Evolutionary conservation across 2,113 vertebrate species (phyloP), one percentile per base, ranked within the genome.

Genomic region (Mola mola): DNA sequence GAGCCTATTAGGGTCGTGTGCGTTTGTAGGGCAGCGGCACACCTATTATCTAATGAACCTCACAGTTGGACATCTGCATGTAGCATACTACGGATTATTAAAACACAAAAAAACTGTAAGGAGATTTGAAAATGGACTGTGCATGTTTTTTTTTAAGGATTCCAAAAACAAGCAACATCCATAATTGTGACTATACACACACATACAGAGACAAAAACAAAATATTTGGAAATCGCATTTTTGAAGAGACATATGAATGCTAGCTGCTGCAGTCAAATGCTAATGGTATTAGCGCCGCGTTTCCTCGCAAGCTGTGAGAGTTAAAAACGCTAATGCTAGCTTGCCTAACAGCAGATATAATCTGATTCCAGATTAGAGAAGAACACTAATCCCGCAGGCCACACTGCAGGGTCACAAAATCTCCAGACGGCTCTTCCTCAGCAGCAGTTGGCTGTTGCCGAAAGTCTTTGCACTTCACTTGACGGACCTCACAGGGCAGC

Each of bases 311-410:
- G 50, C 69, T 42, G 13, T 15, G 33, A 66, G 60, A 58, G 64
- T 65, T 70, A 86, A 86, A 43, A 65, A 68, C 56, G 64, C 83
- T 70, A 82, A 86, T 83, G 79, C 71, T 78, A 81, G 67, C 42
- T 73, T 49, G 37, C 70, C 81, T 76, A 74, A 81, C 81, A 78
- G 69, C 60, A 78, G 61, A 77, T 82, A 78, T 68, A 52, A 67
- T 64, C 50, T 81, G 85, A 92, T 89, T 92, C 84, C 87, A 91
- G 87, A 91, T 92, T 92, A 91, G 84, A 86, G 82, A 81, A 73
- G 68, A 69, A 67, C 58, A 51, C 75, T 91, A 92, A 92, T 90
- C 88, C 34, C 6, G 33, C n/a, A 70, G 44, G 84, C 81, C 66
- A 76, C 81, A 60, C 66, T 69, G 75, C 65, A 75, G 84, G 88